Percentiles rank a stretch among this genome's conserved stretches.
phyloP scores from a whole-genome alignment of 2,113 vertebrate species.

The Syngnathus floridae region DNA sequence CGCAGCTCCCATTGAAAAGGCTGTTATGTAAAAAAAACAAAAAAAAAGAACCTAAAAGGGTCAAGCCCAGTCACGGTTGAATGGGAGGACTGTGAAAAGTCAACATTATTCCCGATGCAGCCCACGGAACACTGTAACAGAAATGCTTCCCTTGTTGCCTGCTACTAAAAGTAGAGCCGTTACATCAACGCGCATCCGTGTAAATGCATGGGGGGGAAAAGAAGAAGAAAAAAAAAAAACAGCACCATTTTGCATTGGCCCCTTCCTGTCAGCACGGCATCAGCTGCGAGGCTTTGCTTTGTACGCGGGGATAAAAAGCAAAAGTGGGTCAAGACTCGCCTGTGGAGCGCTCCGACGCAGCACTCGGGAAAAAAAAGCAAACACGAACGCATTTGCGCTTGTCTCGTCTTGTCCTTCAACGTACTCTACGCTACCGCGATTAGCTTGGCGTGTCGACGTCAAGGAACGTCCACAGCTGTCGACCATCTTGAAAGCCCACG shows the following conservation, averaged over 20 bases:
- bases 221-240: no score
- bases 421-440: neutral
- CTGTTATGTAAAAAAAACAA: conserved; percentile 33
- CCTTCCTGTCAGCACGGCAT: neutral
- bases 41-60: conserved; percentile 25
- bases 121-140: conserved; percentile 52
- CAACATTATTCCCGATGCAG: conserved; percentile 51
- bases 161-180: conserved; percentile 32
- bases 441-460: neutral
- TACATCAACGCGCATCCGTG: neutral
- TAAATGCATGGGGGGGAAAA: neutral
- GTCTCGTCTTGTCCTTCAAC: neutral
- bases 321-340: conserved; percentile 10
- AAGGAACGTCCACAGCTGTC: neutral
- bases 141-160: conserved; percentile 56
- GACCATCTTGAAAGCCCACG: neutral
- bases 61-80: conserved; percentile 45
- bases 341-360: neutral
- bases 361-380: neutral
- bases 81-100: conserved; percentile 57
- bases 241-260: neutral
- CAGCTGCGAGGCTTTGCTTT: neutral
- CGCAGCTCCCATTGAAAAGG: conserved; percentile 33
- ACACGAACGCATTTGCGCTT: neutral
- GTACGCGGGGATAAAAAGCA: neutral